Percentiles rank a stretch among this genome's conserved stretches.
Evolutionary conservation across 30 jellyfish, hydroid and myxozoan species (phyloP).

Genomic region (Chironex yamaguchii): DNA sequence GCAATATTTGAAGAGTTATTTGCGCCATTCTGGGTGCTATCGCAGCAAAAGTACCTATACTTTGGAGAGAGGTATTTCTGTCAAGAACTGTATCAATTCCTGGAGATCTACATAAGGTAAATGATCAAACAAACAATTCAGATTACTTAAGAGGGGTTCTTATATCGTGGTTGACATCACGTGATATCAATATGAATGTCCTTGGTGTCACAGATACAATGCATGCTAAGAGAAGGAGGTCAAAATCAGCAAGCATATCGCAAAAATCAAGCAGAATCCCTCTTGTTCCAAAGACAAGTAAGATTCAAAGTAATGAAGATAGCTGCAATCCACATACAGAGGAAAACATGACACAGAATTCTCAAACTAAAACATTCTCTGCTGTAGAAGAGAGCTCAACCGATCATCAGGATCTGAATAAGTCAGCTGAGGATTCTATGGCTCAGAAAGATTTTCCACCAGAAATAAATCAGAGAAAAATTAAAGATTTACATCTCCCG

Average conservation of each 20-base stretch:
- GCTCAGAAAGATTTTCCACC: not conserved
- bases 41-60: not conserved
- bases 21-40: not conserved
- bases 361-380: too few species aligned
- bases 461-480: not conserved
- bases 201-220: constrained; percentile 1
- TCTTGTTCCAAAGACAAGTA: not conserved
- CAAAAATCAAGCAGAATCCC: not conserved
- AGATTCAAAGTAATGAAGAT: not conserved
- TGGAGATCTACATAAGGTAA: too few species aligned
- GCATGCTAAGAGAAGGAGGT: not conserved
- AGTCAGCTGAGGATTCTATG: not conserved
- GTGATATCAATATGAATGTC: not conserved
- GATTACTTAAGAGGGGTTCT: not conserved
- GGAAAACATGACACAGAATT: too few species aligned
- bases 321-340: not conserved
- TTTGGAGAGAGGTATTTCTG: not conserved
- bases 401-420: not conserved
- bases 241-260: too few species aligned
- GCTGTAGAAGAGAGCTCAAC: not conserved
- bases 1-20: not conserved
- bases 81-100: too few species aligned
- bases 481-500: not conserved
- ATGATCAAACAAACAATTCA: too few species aligned
- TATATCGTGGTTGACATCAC: not conserved